A percentile compares a stretch with the other conserved stretches of the same genome.
These are phyloP conservation scores for Drosophila sulfurigaster DNA, from an alignment of 1,140 invertebrate genomes.

Conservation along the genomic window DNA sequence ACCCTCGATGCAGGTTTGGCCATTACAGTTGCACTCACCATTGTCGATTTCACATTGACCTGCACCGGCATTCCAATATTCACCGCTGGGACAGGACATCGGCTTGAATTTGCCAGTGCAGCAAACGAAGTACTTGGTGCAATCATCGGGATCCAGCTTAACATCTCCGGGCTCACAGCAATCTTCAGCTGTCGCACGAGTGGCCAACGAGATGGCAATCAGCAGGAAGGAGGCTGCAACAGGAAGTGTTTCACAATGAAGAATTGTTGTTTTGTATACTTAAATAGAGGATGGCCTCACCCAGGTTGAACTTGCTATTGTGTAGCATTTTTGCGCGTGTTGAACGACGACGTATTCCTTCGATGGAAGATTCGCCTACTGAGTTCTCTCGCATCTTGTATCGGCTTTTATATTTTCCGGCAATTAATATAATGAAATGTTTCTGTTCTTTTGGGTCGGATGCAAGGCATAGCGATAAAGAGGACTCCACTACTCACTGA, in stretches of 20 bases:
- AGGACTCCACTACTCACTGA: conserved; percentile 35
- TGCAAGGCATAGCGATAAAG: conserved; percentile 58
- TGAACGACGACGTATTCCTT: conserved; percentile 32
- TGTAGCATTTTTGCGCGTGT: conserved; percentile 52
- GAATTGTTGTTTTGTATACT: neutral
- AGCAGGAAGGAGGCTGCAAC: conserved; percentile 35
- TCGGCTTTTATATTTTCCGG: conserved; percentile 65
- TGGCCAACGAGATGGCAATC: conserved; percentile 36
- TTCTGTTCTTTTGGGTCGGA: conserved; percentile 21
- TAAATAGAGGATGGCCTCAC: conserved; percentile 33
- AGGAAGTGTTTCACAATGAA: neutral
- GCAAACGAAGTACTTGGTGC: conserved; percentile 54
- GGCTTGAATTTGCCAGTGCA: conserved; percentile 51
- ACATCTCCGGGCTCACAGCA: conserved; percentile 60
- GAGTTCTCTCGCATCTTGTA: conserved; percentile 22
- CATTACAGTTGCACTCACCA: conserved; percentile 40
- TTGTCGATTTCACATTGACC: conserved; percentile 10
- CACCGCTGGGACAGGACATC: conserved; percentile 47
- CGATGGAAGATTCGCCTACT: conserved; percentile 40
- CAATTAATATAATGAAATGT: conserved; percentile 75
- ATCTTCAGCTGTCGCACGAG: conserved; percentile 37
- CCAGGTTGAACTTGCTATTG: conserved; percentile 27
- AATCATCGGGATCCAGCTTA: conserved; percentile 48
- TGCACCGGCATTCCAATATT: conserved; percentile 35
- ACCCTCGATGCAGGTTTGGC: conserved; percentile 8